These are phyloP conservation scores for Sebastes steindachneri DNA, from an alignment of 2,797 vertebrate genomes.

Conservation along the genomic window DNA sequence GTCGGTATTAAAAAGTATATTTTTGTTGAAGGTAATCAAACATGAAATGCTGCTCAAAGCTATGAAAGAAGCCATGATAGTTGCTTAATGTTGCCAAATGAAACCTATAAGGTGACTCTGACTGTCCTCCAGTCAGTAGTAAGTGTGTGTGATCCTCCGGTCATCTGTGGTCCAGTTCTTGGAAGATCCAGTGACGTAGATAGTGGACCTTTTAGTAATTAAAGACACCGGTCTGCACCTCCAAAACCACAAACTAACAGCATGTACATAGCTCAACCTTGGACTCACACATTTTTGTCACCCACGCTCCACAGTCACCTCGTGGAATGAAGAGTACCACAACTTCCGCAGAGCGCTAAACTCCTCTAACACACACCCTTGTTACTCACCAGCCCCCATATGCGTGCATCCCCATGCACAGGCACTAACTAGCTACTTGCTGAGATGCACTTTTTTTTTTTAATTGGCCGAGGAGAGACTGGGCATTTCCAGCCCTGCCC, in stretches of 20 bases:
- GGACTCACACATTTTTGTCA: slow-evolving; percentile 43
- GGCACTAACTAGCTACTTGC: slow-evolving; percentile 32
- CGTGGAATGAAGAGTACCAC: slow-evolving; percentile 53
- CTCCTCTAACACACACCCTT: not conserved
- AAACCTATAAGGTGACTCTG: not conserved
- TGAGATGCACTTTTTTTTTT: slow-evolving; percentile 56
- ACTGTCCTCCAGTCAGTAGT: not conserved
- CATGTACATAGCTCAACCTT: slow-evolving; percentile 33
- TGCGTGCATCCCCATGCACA: slow-evolving; percentile 20
- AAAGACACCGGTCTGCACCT: slow-evolving; percentile 55
- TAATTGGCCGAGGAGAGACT: not conserved
- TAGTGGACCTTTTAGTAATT: slow-evolving; percentile 44
- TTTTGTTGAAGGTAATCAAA: slow-evolving; percentile 52
- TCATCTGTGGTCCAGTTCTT: slow-evolving; percentile 27
- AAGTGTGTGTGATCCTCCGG: not conserved
- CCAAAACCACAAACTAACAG: slow-evolving; percentile 55
- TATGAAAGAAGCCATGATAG: slow-evolving; percentile 38
- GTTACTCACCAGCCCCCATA: slow-evolving; percentile 47
- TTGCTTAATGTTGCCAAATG: slow-evolving; percentile 54
- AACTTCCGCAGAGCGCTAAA: slow-evolving; percentile 32
- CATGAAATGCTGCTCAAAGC: slow-evolving; percentile 55
- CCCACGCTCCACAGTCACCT: slow-evolving; percentile 52
- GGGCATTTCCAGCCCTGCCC: slow-evolving; percentile 16
- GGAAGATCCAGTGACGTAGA: slow-evolving; percentile 75
- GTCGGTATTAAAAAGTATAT: not conserved